Conservation (phyloP, 2,888 invertebrate species). For the Prosopocoilus inquinatus region DNA sequence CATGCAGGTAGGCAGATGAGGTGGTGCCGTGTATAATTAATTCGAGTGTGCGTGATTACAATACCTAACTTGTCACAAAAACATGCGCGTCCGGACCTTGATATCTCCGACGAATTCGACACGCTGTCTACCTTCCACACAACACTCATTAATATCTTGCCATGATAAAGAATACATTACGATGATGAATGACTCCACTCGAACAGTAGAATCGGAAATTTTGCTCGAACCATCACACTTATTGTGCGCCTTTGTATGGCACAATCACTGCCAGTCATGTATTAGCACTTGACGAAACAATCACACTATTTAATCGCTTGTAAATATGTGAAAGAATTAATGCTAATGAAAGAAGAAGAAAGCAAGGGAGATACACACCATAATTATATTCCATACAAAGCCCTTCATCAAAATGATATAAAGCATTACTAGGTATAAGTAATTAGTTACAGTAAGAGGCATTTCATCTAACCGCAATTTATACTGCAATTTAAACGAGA, state of each 20-base stretch:
- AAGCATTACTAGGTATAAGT: too few species aligned
- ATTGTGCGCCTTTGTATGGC: neutral
- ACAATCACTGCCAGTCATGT: too few species aligned
- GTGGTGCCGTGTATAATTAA: neutral
- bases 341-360: too few species aligned
- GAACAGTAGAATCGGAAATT: neutral
- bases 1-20: neutral
- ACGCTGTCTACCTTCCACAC: neutral
- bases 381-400: too few species aligned
- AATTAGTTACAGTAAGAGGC: too few species aligned
- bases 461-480: too few species aligned
- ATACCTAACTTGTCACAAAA: slow-evolving; percentile 1
- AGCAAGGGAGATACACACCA: too few species aligned
- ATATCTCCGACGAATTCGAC: neutral
- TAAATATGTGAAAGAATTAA: too few species aligned
- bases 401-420: too few species aligned
- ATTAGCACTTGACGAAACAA: too few species aligned
- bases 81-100: neutral
- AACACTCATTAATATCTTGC: neutral
- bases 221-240: neutral
- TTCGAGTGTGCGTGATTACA: neutral
- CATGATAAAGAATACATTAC: neutral
- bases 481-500: too few species aligned
- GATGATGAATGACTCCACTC: neutral
- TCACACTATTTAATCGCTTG: too few species aligned